Percentiles rank a stretch among this genome's conserved stretches.
Conservation (phyloP, 2,797 vertebrate genomes). For the Coregonus sp. region DNA sequence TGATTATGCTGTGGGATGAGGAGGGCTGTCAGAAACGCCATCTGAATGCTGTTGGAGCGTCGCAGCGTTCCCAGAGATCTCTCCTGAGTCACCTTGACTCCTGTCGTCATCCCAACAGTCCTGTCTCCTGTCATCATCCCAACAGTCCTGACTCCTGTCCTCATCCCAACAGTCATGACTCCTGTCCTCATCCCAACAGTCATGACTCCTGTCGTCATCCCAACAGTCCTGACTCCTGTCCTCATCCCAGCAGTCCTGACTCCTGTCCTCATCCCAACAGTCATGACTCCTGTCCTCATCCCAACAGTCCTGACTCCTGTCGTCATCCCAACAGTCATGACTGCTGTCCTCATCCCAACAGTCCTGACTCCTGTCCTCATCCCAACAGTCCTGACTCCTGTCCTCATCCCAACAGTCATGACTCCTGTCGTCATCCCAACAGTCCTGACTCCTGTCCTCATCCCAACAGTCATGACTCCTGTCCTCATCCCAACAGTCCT, state of each 20-base stretch:
- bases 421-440: not conserved
- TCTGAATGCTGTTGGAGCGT: no score
- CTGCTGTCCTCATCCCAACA: slow-evolving; percentile 47
- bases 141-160: no score
- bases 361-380: not conserved
- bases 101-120: not conserved
- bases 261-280: not conserved
- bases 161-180: no score
- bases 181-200: no score
- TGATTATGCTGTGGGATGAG: slow-evolving; percentile 54
- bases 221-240: slow-evolving; percentile 9
- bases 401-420: not conserved
- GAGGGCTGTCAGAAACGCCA: slow-evolving; percentile 36
- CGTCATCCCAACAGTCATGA: no score
- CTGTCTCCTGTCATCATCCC: not conserved
- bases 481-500: no score
- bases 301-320: no score
- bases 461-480: no score
- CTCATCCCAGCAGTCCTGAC: not conserved
- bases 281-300: no score
- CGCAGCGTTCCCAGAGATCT: no score
- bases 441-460: no score
- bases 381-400: no score
- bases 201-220: slow-evolving; percentile 39
- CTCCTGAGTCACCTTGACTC: slow-evolving; percentile 23